Evolutionary conservation across 1,140 invertebrate species (phyloP), one percentile per base, ranked within the genome.

Genomic region (Atopsyche davidsoni): DNA sequence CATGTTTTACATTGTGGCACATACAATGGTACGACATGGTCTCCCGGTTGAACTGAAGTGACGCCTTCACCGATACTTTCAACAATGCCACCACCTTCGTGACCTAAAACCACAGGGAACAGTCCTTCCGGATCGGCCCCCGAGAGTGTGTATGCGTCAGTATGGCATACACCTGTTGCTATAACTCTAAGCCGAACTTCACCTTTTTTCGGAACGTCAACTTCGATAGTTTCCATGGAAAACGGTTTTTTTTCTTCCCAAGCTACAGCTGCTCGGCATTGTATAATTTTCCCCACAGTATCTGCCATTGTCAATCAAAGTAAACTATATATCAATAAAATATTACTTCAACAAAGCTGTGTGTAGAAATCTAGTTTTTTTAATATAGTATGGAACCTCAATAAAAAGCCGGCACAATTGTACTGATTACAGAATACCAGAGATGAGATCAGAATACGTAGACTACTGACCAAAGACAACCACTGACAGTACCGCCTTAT

Each of bases 1-100:
- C 97, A 99, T 4, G 93, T 84, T 31, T 85, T 78, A 69, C 96
- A 99, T 69, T 99, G 95, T 2, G 96, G 96, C 55, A 96, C 87
- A 62, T 98, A 99, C 18, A 96, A 68, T 4, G 96, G 96, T 54
- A 99, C 80, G 0, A 99, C 96, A 75, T 96, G 89, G 70, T 99
- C 96, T 53, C 96, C 93, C 51, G 83, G 75, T 61, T 87, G 75
- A 34, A 98, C 88, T 40, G 83, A 80, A 4, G 85, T 90, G 0
- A 98, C 95, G n/a, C 87, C 90, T 70, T 89, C 82, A 1, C 96
- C 96, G 48, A 98, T 78, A 69, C 92, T 96, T 70, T 98, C 96
- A 10, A 99, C 95, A 61, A 98, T 83, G 17, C 95, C 96, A 53
- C 82, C 89, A 13, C 94, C 95, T 75, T 97, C 94, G 62, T 97